A percentile compares a stretch with the other conserved stretches of the same genome.
Evolutionary conservation across 2,888 invertebrate genomes (phyloP).

Genomic region (Dryomyza anilis): DNA sequence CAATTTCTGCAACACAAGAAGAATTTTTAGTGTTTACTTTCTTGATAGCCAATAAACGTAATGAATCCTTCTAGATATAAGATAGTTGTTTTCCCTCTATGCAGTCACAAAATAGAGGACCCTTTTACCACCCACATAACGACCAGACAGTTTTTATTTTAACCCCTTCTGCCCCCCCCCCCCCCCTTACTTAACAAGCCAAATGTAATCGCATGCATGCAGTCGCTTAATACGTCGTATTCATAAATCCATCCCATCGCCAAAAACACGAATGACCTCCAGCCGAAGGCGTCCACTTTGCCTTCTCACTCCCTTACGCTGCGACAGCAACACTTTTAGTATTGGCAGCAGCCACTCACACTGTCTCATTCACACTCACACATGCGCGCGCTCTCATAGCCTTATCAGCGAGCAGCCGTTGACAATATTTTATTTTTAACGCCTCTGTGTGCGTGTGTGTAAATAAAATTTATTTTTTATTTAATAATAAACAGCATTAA

Average conservation of each 20-base stretch:
- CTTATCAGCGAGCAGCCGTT: not conserved
- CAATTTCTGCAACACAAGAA: too few species aligned
- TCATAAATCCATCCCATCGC: not conserved
- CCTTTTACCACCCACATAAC: not conserved
- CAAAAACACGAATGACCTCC: too few species aligned
- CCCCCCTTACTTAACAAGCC: not conserved
- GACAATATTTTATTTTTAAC: slow-evolving; percentile 18
- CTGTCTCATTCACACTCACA: slow-evolving; percentile 2
- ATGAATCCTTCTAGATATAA: not conserved
- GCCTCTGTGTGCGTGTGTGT: slow-evolving; percentile 7
- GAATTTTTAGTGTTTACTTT: too few species aligned
- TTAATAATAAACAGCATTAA: slow-evolving; percentile 47
- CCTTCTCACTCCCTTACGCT: not conserved
- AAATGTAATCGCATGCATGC: not conserved
- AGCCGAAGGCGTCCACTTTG: not conserved
- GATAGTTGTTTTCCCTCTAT: too few species aligned
- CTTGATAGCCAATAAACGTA: not conserved
- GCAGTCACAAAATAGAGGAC: not conserved
- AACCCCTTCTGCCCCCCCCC: not conserved
- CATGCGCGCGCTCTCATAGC: not conserved
- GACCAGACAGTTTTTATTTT: not conserved
- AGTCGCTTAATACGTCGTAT: slow-evolving; percentile 3
- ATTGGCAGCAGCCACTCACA: slow-evolving; percentile 13
- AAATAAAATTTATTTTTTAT: slow-evolving; percentile 45
- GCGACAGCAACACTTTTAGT: not conserved